phyloP scores from a whole-genome alignment of 2,113 vertebrate genomes.

The Gymnocephalus cernua region DNA sequence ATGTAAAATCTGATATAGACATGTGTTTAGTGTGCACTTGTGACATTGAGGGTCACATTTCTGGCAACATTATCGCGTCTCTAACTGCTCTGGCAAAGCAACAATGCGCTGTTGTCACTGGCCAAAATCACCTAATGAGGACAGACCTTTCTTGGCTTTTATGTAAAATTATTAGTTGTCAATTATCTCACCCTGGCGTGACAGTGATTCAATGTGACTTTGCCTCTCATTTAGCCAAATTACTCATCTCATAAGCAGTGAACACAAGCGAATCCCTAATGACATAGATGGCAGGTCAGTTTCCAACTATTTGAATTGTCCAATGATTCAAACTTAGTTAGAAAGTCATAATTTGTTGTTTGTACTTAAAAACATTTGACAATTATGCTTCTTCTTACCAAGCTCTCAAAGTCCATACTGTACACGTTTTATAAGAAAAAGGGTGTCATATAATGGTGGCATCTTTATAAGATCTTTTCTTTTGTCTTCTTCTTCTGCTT shows the following conservation, averaged over 20 bases:
- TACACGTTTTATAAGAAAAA: too few relatives aligned
- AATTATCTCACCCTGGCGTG: not conserved
- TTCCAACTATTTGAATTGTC: not conserved
- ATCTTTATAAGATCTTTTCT: too few relatives aligned
- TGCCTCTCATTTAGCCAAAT: conserved; percentile 7
- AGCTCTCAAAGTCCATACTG: too few relatives aligned
- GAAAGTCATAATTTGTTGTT: conserved; percentile 4
- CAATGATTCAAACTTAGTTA: not conserved
- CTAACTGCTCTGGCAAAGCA: conserved; percentile 10
- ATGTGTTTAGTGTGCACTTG: not conserved
- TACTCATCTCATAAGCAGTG: conserved; percentile 1
- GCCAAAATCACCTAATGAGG: conserved; percentile 21
- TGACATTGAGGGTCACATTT: conserved; percentile 7
- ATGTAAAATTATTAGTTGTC: not conserved
- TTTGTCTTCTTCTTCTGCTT: too few relatives aligned
- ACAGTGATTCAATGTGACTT: conserved; percentile 22
- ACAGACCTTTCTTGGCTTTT: conserved; percentile 13
- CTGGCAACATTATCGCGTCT: not conserved
- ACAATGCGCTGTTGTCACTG: conserved; percentile 10
- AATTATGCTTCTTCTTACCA: not conserved
- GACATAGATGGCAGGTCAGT: not conserved
- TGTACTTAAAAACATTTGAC: not conserved
- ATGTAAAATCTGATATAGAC: not conserved
- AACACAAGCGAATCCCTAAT: conserved; percentile 12
- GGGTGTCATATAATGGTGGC: too few relatives aligned